Evolutionary conservation across 2,113 vertebrate species (phyloP).

Genomic region (Proteles cristata): DNA sequence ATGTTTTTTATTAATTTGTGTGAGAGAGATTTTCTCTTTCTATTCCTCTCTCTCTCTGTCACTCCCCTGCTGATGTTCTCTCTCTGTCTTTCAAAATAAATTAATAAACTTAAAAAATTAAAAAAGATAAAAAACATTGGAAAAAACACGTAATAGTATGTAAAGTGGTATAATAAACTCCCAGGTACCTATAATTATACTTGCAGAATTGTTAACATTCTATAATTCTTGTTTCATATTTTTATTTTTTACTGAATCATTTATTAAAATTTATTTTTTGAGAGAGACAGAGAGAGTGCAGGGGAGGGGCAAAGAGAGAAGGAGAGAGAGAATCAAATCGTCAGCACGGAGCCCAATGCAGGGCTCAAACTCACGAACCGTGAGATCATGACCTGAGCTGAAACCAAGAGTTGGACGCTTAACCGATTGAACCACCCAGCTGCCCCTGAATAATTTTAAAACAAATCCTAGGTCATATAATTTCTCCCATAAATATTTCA

Average conservation of each 20-base stretch:
- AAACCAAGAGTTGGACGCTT: too few species aligned
- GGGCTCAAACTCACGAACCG: rapidly evolving
- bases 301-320: not conserved
- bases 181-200: not conserved
- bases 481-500: not conserved
- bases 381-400: not conserved
- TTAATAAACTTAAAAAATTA: too few species aligned
- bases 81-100: too few species aligned
- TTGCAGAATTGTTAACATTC: not conserved
- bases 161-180: not conserved
- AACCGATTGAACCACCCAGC: too few species aligned
- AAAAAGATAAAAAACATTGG: too few species aligned
- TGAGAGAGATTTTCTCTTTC: too few species aligned
- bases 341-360: not conserved
- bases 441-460: not conserved
- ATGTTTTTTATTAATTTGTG: too few species aligned
- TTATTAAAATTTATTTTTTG: not conserved
- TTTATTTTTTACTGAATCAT: not conserved
- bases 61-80: too few species aligned
- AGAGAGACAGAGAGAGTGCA: not conserved
- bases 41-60: too few species aligned
- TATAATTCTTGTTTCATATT: not conserved
- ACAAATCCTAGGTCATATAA: not conserved
- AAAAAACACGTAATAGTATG: not conserved
- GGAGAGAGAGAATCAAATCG: not conserved